phyloP scores from a whole-genome alignment of 2,797 vertebrate species.

The Sphenopsis melanotis region DNA sequence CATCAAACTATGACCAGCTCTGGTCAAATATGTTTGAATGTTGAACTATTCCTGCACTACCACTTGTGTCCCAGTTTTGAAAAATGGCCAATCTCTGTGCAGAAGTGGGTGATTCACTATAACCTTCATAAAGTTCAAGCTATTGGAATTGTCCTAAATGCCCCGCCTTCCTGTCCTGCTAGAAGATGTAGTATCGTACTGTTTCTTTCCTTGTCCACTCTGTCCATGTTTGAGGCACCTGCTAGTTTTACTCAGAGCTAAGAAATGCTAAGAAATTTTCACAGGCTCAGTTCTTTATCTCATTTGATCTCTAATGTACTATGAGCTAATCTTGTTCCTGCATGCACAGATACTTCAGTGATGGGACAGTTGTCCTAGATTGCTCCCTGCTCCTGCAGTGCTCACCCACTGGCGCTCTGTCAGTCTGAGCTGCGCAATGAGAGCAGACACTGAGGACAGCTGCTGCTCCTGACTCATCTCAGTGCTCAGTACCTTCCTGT shows the following conservation, averaged over 20 bases:
- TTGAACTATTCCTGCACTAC: neutral
- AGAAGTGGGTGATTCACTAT: neutral
- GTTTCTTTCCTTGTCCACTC: neutral
- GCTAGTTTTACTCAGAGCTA: neutral
- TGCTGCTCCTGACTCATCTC: conserved; percentile 20
- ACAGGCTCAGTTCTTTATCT: neutral
- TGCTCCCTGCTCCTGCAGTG: conserved; percentile 17
- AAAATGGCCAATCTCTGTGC: neutral
- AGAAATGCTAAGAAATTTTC: neutral
- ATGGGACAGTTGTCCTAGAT: conserved; percentile 29
- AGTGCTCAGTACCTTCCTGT: neutral
- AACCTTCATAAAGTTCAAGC: neutral
- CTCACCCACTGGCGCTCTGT: conserved; percentile 1
- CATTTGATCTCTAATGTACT: neutral
- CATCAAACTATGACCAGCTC: neutral
- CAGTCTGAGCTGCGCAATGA: neutral
- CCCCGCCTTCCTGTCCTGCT: neutral
- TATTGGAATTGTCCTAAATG: neutral
- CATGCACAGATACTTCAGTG: neutral
- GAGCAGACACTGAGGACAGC: neutral
- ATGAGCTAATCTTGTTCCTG: neutral
- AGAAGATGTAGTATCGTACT: neutral
- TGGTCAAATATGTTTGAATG: neutral
- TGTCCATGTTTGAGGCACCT: neutral
- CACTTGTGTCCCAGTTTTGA: neutral